These are phyloP conservation scores for Sarcoramphus papa DNA, from an alignment of 2,797 vertebrate genomes.

Conservation along the genomic window DNA sequence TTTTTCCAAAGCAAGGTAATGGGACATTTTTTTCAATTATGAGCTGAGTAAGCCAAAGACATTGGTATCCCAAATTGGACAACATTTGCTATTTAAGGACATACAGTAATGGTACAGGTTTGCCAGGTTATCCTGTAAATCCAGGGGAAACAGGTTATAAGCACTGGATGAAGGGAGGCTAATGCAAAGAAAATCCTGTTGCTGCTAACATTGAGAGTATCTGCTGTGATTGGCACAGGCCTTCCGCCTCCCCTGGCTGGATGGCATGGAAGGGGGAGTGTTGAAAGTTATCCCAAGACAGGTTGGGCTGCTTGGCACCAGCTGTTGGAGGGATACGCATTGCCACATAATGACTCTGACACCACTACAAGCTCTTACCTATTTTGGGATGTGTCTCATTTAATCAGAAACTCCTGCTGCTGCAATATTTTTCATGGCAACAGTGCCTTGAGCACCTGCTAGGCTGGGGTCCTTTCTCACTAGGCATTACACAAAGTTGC, in stretches of 20 bases:
- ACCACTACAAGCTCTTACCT: not conserved
- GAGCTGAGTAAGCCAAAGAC: not conserved
- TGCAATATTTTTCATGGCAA: not conserved
- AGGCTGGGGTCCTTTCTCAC: not conserved
- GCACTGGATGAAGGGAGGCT: not conserved
- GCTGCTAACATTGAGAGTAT: not conserved
- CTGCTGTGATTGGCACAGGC: not conserved
- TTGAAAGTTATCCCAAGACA: not conserved
- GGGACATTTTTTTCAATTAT: not conserved
- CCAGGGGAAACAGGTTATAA: not conserved
- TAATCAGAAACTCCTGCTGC: not conserved
- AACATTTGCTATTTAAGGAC: not conserved
- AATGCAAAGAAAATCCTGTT: not conserved
- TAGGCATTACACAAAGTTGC: not conserved
- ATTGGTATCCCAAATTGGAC: not conserved
- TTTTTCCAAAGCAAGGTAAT: not conserved
- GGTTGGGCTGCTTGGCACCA: not conserved
- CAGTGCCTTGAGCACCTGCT: not conserved
- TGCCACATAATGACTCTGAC: not conserved
- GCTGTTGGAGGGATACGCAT: not conserved
- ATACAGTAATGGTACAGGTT: not conserved
- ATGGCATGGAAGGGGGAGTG: accelerated
- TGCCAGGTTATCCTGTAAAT: not conserved
- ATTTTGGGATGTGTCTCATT: not conserved
- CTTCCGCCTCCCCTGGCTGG: not conserved